Evolutionary conservation across 2,113 vertebrate genomes (phyloP), one percentile per base, ranked within the genome.

Genomic region (Melanocharis versteri): DNA sequence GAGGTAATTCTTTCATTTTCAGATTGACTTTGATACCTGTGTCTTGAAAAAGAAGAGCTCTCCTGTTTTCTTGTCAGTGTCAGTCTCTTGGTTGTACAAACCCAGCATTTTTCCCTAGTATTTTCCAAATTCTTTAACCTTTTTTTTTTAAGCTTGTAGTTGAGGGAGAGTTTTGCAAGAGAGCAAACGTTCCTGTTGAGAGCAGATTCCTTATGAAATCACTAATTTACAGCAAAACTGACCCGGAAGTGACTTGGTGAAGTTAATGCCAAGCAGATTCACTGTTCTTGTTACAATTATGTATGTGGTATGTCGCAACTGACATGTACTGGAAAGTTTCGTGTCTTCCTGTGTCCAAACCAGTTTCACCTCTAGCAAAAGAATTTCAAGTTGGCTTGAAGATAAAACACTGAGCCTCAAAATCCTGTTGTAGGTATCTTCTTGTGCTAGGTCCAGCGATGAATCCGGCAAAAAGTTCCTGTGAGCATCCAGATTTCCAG

Each of bases 161-260:
- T 2, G 4, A 44, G 47, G 18, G 13, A 64, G 11, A 47, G 5
- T 60, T 83, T 87, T 61, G 22, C 8, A 13, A 65, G 33, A 17
- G 18, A 56, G 9, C 28, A 58, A 79, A 51, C 0, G 0, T 28
- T 51, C 0, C 0, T 40, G 2, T 15, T 57, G 48, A 57, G 50
- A 57, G 12, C 16, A 42, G 45, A n/a, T 83, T 50, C 31, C 47
- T 33, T 65, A 69, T 37, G 40, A 81, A 73, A 70, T 37, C 20
- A 11, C 15, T 73, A 0, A 66, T 70, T 42, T 37, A 15, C 26
- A 45, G 20, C 37, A 76, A 54, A 85, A n/a, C 39, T 80, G n/a
- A 33, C 26, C 22, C 48, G 54, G 50, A 73, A 83, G 10, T 39
- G 28, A 21, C 40, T 66, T 37, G 18, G 16, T 33, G 47, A 90